Base-by-base conservation (phyloP, 1,140 invertebrate species). In the Brachionus koreanus region DNA sequence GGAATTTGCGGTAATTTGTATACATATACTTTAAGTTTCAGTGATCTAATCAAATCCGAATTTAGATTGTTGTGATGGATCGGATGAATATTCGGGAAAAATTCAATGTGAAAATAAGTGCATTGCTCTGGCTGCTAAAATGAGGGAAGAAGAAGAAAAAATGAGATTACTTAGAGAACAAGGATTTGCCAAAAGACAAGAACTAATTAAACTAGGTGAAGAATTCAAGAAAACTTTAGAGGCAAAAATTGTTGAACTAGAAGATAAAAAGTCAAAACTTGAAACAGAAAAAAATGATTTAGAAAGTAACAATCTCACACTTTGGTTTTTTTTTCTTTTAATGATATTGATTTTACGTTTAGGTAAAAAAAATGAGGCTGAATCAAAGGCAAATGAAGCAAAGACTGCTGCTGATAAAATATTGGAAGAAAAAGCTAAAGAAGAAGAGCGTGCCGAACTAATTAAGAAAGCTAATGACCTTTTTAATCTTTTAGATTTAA, bases 21-120 rank as follows among this genome's bases (percentile, higher is more conserved):
- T 13, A n/a, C 16, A 0, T 0, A 3, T 13, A 2, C 16, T 3
- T 4, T 6, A 4, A n/a, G 6, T 16, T 1, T 74, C 29, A 10
- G 12, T 46, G 16, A 74, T 29, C 10, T 13, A 10, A 12, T 43
- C 19, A 74, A 13, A 46, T 10, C 52, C 61, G 16, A 37, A 63
- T 57, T 52, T 83, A 92, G 96, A 99, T 89, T 99, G 97, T 85
- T 99, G 97, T 90, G 97, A 99, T 91, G 94, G 93, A 1, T 93
- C 92, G 82, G 97, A 99, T 90, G 97, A 99, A 87, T 94, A 57
- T 13, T 37, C 49, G 37, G 35, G 33, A n/a, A 69, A 83, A 42
- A 82, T 82, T 10, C 37, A 43, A 2, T 87, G 84, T 46, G 85
- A 85, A 10, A 35, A n/a, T n/a, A 69, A 82, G 49, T 83, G 42